phyloP scores from a whole-genome alignment of 1,140 invertebrate genomes.

The Bombus waltoni region DNA sequence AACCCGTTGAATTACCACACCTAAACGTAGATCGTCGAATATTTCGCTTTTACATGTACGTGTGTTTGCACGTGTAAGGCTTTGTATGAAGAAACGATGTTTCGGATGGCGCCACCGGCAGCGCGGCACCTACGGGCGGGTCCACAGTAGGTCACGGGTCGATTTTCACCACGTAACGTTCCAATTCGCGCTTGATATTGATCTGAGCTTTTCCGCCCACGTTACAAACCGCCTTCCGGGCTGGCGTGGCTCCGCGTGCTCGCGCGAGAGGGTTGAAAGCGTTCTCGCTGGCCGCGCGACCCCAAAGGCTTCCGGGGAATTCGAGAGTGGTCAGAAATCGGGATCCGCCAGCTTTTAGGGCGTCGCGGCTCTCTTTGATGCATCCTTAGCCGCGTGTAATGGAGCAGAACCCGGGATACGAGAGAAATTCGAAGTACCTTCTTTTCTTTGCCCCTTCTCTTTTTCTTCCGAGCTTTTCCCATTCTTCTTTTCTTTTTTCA shows the following conservation, averaged over 20 bases:
- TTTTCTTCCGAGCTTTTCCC: background rate
- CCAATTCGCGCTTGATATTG: conserved; percentile 82
- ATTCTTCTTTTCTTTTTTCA: background rate
- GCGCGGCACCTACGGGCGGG: conserved; percentile 74
- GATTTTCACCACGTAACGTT: conserved; percentile 79
- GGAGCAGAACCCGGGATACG: background rate
- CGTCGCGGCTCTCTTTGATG: conserved; percentile 9
- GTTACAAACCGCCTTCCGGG: conserved; percentile 57
- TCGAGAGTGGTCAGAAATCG: conserved; percentile 12
- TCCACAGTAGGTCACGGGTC: conserved; percentile 81
- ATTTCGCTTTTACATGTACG: conserved; percentile 2
- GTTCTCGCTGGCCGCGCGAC: background rate
- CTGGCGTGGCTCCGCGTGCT: conserved; percentile 21
- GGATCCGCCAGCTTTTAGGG: background rate
- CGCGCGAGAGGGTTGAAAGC: conserved; percentile 27
- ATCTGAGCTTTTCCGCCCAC: conserved; percentile 79
- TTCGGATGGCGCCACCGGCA: conserved; percentile 72
- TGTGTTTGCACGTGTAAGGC: background rate
- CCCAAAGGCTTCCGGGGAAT: conserved; percentile 6
- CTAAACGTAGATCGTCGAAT: conserved; percentile 2
- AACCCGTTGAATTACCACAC: background rate
- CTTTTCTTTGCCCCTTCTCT: background rate
- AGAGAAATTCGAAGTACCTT: background rate
- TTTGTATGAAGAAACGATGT: conserved; percentile 30
- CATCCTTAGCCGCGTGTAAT: conserved; percentile 14